phyloP scores from a whole-genome alignment of 1,140 invertebrate species.

The Penaeus indicus region DNA sequence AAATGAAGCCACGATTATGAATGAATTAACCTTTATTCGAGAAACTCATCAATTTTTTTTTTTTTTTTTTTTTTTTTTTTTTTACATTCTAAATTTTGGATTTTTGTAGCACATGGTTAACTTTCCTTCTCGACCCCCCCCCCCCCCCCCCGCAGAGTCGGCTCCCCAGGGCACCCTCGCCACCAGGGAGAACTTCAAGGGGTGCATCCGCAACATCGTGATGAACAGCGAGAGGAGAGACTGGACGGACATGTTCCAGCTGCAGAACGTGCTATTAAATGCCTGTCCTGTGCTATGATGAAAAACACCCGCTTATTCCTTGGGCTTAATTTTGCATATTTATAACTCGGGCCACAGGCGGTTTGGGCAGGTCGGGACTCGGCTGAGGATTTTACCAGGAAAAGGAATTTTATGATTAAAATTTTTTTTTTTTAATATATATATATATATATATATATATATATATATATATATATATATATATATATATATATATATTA shows the following conservation, averaged over 20 bases:
- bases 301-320: neutral
- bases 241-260: slow-evolving; percentile 86
- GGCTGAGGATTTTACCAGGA: neutral
- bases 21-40: neutral
- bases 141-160: slow-evolving; percentile 23
- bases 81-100: neutral
- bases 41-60: neutral
- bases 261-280: slow-evolving; percentile 86
- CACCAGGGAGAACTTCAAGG: slow-evolving; percentile 86
- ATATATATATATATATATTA: neutral
- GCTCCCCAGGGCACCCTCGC: slow-evolving; percentile 78
- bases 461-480: neutral
- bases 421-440: too few relatives aligned
- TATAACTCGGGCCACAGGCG: neutral
- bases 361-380: too few relatives aligned
- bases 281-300: slow-evolving; percentile 79
- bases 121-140: neutral
- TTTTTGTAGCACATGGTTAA: neutral
- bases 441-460: neutral
- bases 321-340: neutral
- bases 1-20: too few relatives aligned
- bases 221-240: slow-evolving; percentile 78
- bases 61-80: neutral
- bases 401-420: neutral
- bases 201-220: slow-evolving; percentile 88